These are phyloP conservation scores for Andrena chrysosceles DNA, from an alignment of 2,888 invertebrate species.

Conservation along the genomic window DNA sequence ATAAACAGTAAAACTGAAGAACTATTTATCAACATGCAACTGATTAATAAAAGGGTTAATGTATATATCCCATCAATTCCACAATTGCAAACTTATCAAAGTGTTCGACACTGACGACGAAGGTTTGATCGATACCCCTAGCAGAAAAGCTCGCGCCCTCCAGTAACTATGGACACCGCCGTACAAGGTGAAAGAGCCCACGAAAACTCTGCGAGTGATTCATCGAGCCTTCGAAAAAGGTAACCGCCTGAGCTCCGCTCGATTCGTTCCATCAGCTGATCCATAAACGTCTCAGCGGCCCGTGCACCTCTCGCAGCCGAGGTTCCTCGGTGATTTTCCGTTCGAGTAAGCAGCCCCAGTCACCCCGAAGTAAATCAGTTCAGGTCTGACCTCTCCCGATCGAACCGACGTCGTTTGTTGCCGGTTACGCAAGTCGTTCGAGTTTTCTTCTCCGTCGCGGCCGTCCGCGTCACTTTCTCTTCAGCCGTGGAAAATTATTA, in stretches of 20 bases:
- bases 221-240: conserved; percentile 21
- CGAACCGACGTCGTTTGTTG: neutral
- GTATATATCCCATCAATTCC: too few relatives aligned
- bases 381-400: neutral
- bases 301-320: too few relatives aligned
- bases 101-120: neutral
- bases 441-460: conserved; percentile 52
- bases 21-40: too few relatives aligned
- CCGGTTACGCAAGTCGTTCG: conserved; percentile 32
- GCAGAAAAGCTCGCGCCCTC: neutral
- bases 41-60: too few relatives aligned
- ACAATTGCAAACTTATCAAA: too few relatives aligned
- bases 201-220: conserved; percentile 21
- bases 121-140: neutral
- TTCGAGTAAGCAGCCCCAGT: conserved; percentile 7
- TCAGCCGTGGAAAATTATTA: conserved; percentile 72
- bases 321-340: conserved; percentile 2
- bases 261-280: conserved; percentile 13
- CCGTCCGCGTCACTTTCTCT: conserved; percentile 67
- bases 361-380: neutral
- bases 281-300: neutral
- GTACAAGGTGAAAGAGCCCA: neutral
- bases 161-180: neutral
- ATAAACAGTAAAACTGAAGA: too few relatives aligned
- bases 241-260: neutral